Evolutionary conservation across 2,888 invertebrate species (phyloP), one percentile per base, ranked within the genome.

Genomic region (Axea sp.): DNA sequence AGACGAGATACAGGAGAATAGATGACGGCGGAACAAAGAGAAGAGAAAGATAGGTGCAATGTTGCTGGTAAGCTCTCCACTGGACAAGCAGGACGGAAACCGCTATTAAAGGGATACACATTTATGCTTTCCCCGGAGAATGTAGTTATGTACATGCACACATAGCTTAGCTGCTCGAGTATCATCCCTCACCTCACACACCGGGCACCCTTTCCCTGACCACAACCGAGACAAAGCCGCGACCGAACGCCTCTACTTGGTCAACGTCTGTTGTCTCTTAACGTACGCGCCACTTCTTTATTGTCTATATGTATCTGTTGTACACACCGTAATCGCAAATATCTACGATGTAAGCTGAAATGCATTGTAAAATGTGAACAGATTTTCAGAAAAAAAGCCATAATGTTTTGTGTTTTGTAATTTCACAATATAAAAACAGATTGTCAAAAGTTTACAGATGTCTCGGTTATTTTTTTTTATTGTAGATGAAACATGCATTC

Each of bases 81-180:
- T 65, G 67, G 73, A 71, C 74, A 73, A 68, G 75, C 75, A 71
- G 73, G 71, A 76, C 69, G 77, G 76, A 76, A 76, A 73, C 75
- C 64, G 75, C 75, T 75, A 79, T 78, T 80, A 80, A 80, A 82
- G 81, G 80, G 81, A 81, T 79, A 77, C 78, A 77, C 78, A 77
- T 77, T 77, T 77, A 77, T 76, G 74, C 73, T 68, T 72, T 76
- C 76, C 77, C 77, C 53, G 60, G 76, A 77, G 77, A 72, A 75
- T 76, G 80, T 78, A 78, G 76, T 59, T 59, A 59, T 69, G 68
- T 60, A 51, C 35, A 41, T 39, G 47, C 47, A 59, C 69, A 37
- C 53, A 47, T 45, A 39, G 47, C 35, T 9, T 22, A 19, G 24
- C 47, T 49, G 11, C 43, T 43, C 47, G 53, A 53, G 49, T 30